Evolutionary conservation across 2,888 invertebrate genomes (phyloP).

Genomic region (Dioctria rufipes): DNA sequence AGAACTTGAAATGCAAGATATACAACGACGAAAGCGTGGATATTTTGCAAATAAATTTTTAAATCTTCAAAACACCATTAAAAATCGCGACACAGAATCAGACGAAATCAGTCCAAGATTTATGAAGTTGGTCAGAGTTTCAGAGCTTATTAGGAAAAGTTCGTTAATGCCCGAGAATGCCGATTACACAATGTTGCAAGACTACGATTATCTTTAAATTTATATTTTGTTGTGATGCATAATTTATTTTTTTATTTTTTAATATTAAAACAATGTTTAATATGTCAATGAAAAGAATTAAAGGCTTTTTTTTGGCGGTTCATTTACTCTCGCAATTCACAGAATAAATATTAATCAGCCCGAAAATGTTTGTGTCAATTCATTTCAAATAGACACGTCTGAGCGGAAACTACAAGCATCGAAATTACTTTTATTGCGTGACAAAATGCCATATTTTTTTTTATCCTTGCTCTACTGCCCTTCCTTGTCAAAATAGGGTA

Average conservation of each 20-base stretch:
- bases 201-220: conserved; percentile 32
- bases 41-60: neutral
- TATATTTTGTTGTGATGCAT: neutral
- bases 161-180: neutral
- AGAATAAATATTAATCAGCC: conserved; percentile 24
- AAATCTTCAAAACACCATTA: neutral
- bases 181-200: conserved; percentile 33
- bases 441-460: conserved; percentile 47
- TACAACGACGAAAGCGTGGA: conserved; percentile 27
- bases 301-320: neutral
- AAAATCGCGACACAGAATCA: neutral
- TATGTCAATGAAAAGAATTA: too few species aligned
- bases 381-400: conserved; percentile 7
- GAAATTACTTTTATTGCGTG: conserved; percentile 55
- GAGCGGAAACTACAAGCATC: neutral
- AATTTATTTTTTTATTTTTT: neutral
- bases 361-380: conserved; percentile 47
- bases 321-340: neutral
- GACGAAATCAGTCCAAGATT: conserved; percentile 26
- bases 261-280: neutral
- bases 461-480: neutral
- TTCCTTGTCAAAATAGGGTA: neutral
- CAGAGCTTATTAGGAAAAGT: conserved; percentile 46
- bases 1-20: conserved; percentile 42
- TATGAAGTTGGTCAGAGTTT: conserved; percentile 35